Conservation (phyloP, 2,888 invertebrate species). For the Drosophila anomelani region DNA sequence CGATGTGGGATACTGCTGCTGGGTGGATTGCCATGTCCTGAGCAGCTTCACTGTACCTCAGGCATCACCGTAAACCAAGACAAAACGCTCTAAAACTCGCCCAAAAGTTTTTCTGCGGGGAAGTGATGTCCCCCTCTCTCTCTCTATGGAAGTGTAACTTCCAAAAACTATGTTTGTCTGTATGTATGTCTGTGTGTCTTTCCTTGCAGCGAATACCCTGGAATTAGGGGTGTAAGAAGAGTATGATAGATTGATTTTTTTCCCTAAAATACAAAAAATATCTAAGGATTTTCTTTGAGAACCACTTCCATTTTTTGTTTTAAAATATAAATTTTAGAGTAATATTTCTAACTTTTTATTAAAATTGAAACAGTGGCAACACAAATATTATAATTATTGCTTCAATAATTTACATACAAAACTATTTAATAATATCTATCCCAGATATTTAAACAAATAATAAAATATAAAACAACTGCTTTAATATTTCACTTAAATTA, state of each 20-base stretch:
- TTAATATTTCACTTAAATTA: not conserved
- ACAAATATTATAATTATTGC: too few species aligned
- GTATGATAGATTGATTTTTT: not conserved
- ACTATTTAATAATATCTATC: too few species aligned
- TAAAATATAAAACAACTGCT: too few species aligned
- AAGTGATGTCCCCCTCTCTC: not conserved
- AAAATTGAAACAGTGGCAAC: too few species aligned
- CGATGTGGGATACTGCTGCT: not conserved
- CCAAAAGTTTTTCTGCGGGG: conserved; percentile 40
- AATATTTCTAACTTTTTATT: not conserved
- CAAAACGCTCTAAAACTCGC: conserved; percentile 48
- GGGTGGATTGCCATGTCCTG: not conserved
- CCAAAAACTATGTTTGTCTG: conserved; percentile 7
- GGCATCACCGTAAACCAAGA: conserved; percentile 40
- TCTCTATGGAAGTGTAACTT: conserved; percentile 46
- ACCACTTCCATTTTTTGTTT: not conserved
- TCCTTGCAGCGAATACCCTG: conserved; percentile 11
- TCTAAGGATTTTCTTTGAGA: not conserved
- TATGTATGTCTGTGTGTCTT: conserved; percentile 13
- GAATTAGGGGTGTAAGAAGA: not conserved
- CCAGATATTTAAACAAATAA: too few species aligned
- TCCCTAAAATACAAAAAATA: too few species aligned
- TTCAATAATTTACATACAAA: too few species aligned
- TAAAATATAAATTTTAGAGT: not conserved
- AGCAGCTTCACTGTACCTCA: conserved; percentile 14